A percentile compares a stretch with the other conserved stretches of the same genome.
These are phyloP conservation scores for Leucosticte australis DNA, from an alignment of 2,113 vertebrate species.

Conservation along the genomic window DNA sequence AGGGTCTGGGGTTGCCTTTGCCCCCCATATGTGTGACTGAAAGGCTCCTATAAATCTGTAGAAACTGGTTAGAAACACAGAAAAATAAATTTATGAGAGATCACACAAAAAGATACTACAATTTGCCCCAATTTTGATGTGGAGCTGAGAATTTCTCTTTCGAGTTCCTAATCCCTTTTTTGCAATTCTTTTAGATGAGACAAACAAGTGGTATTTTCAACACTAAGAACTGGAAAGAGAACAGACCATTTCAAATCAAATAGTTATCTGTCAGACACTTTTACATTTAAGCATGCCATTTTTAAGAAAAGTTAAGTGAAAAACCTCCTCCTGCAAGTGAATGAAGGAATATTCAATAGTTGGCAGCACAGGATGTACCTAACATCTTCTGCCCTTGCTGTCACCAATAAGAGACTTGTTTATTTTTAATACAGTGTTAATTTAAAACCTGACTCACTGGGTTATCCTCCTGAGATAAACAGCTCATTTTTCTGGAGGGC, in stretches of 20 bases:
- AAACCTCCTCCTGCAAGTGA: slow-evolving; percentile 21
- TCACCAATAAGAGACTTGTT: slow-evolving; percentile 60
- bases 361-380: slow-evolving; percentile 52
- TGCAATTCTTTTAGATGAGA: background rate
- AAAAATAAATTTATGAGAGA: background rate
- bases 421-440: slow-evolving; percentile 68
- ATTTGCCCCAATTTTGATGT: background rate
- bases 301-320: slow-evolving; percentile 16
- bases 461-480: slow-evolving; percentile 64
- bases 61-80: background rate
- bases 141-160: background rate
- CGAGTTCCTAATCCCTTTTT: background rate
- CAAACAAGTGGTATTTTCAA: background rate
- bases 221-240: background rate
- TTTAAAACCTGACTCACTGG: slow-evolving; percentile 66
- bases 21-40: background rate
- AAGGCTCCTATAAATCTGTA: background rate
- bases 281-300: background rate
- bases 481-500: slow-evolving; percentile 63
- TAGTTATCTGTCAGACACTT: background rate
- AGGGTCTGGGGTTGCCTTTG: background rate
- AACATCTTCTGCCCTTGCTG: slow-evolving; percentile 57
- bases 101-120: background rate
- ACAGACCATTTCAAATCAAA: background rate
- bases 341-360: slow-evolving; percentile 37